A percentile compares a stretch with the other conserved stretches of the same genome.
Conservation (phyloP, 2,797 vertebrate genomes). For the Phaenicophaeus curvirostris region DNA sequence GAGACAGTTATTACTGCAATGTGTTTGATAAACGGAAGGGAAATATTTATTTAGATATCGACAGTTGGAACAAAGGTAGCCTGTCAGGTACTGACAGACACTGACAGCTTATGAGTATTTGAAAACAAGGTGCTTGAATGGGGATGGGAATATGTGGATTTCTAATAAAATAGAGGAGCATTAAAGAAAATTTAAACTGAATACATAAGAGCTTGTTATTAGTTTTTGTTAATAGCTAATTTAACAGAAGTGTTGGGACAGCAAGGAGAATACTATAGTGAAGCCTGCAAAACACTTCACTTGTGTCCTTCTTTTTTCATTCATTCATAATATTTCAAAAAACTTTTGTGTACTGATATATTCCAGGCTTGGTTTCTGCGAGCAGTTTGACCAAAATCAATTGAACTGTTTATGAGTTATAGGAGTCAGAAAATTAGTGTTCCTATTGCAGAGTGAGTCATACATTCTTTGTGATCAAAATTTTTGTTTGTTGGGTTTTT, state of each 20-base stretch:
- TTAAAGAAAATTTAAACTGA: not conserved
- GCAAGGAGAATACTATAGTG: not conserved
- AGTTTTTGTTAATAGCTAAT: not conserved
- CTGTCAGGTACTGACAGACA: not conserved
- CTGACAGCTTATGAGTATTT: not conserved
- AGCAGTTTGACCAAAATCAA: not conserved
- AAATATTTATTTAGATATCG: conserved; percentile 7
- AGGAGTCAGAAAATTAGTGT: not conserved
- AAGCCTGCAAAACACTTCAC: not conserved
- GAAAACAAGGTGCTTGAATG: not conserved
- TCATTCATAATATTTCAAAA: not conserved
- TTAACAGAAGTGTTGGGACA: not conserved
- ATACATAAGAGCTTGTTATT: not conserved
- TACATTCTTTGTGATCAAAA: not conserved
- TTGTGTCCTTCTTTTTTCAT: not conserved
- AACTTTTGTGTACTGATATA: not conserved
- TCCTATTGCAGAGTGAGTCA: not conserved
- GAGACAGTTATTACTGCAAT: not conserved
- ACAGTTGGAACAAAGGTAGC: not conserved
- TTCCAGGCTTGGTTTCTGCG: not conserved
- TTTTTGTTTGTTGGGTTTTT: not conserved
- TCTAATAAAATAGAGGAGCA: not conserved
- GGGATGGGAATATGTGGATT: not conserved
- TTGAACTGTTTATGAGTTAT: not conserved
- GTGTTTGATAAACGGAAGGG: not conserved